Evolutionary conservation across 2,113 vertebrate genomes (phyloP), one percentile per base, ranked within the genome.

Genomic region (Mystacornis crossleyi): DNA sequence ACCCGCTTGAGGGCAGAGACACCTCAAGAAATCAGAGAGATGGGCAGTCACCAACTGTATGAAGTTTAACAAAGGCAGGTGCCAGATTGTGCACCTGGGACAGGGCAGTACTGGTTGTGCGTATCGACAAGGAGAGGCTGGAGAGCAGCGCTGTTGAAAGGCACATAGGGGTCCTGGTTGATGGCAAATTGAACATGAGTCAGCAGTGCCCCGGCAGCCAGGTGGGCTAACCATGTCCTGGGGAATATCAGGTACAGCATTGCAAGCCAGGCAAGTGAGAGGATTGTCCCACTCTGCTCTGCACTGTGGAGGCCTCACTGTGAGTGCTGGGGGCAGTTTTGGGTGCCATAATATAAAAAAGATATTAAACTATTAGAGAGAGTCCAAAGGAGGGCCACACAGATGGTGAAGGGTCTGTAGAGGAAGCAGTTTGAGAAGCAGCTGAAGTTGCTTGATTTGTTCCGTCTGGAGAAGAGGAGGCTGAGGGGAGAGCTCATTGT

Each of bases 181-280:
- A 1, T 6, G 31, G 21, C 2, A 55, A 71, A 4, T 8, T 50
- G 25, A 42, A 15, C 6, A 16, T 21, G 20, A 54, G 18, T 15
- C 51, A 65, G 31, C 25, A 50, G 14, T 42, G 9, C 2, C 25
- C 42, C 26, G 31, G 50, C 42, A 65, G 31, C 34, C 55, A 70
- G 48, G 16, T 54, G 12, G 23, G 16, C 2, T 42, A 55, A 4
- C 1, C 0, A 0, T 28, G 25, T 57, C 29, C 42, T 43, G 50
- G 21, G 33, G 20, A 0, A 0, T 20, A 55, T 34, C 42, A 75
- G 13, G 20, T 2, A 31, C 43, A 50, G 16, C 13, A 55, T 12
- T 0, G 0, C 20, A 26, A 55, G 20, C 14, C 0, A 0, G 31
- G 8, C 11, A 42, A 55, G 5, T 20, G 9, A 43, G 31, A 25